Evolutionary conservation across 2,888 invertebrate species (phyloP).

Genomic region (Luperina testacea): DNA sequence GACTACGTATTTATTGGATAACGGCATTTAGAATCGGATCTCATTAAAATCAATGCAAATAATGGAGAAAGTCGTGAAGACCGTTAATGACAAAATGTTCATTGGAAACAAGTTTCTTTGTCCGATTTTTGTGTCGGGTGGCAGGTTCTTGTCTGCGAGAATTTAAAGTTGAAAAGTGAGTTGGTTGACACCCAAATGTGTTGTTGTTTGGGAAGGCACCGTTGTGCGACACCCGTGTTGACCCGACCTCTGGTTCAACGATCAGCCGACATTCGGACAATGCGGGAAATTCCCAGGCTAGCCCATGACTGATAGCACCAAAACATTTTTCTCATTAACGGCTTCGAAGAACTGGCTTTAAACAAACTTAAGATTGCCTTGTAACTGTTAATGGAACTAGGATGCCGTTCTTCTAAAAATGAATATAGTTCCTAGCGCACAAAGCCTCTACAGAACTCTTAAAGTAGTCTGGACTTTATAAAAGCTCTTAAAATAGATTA

Average conservation of each 20-base stretch:
- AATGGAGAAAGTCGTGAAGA: slow-evolving; percentile 63
- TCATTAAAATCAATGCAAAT: slow-evolving; percentile 51
- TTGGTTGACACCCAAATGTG: slow-evolving; percentile 63
- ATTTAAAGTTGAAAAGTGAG: slow-evolving; percentile 68
- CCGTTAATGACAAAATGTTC: slow-evolving; percentile 56
- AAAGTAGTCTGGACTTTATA: not conserved
- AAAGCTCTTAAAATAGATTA: not conserved
- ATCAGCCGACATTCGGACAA: slow-evolving; percentile 74
- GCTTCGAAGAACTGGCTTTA: slow-evolving; percentile 7
- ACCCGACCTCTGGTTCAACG: slow-evolving; percentile 65
- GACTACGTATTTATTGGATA: slow-evolving; percentile 20
- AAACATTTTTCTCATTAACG: slow-evolving; percentile 44
- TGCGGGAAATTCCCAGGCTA: slow-evolving; percentile 66
- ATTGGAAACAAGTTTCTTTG: slow-evolving; percentile 66
- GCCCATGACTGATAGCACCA: slow-evolving; percentile 51
- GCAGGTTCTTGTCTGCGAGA: slow-evolving; percentile 61
- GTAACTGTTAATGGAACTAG: not conserved
- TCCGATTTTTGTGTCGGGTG: slow-evolving; percentile 45
- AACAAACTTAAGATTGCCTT: slow-evolving; percentile 4
- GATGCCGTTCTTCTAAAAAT: not conserved
- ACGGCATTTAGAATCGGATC: slow-evolving; percentile 37
- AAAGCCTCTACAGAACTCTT: not conserved
- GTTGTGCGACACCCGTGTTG: slow-evolving; percentile 77
- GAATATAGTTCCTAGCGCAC: not conserved
- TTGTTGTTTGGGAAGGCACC: slow-evolving; percentile 73